Base-by-base conservation (phyloP, 2,888 invertebrate genomes). In the Choreutis nemorana region DNA sequence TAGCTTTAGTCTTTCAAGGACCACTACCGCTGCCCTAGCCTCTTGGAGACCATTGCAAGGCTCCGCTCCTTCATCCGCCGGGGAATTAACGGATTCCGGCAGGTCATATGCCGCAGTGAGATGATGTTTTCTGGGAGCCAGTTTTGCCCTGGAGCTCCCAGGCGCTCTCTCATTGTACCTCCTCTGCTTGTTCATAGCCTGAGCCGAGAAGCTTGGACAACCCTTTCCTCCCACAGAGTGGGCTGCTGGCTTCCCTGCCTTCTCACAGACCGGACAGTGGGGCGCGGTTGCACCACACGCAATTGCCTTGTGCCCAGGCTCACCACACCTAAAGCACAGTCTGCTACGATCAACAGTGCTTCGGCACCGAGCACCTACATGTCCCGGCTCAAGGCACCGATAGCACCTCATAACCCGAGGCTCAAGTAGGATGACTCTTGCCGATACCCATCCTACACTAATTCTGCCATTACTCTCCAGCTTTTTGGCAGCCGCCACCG, bases 21-120 rank as follows among this genome's bases (percentile, higher is more conserved):
- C 24, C 22, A 28, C 20, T 15, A 24, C 14, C 25, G 24, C 25
- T 30, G 25, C 24, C 23, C 22, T 27, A n/a, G n/a, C n/a, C n/a
- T n/a, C n/a, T n/a, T n/a, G n/a, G n/a, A n/a, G 18, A 7, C 18
- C 18, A 5, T 18, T 18, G 18, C n/a, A n/a, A n/a, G n/a, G n/a
- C n/a, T n/a, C n/a, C n/a, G n/a, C n/a, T n/a, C n/a, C n/a, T n/a
- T n/a, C n/a, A n/a, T n/a, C n/a, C n/a, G n/a, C n/a, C n/a, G n/a
- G n/a, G n/a, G n/a, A n/a, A n/a, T n/a, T n/a, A n/a, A n/a, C n/a
- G n/a, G n/a, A n/a, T n/a, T n/a, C n/a, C n/a, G n/a, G n/a, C n/a
- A n/a, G n/a, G n/a, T n/a, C n/a, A n/a, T n/a, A n/a, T n/a, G n/a
- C n/a, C n/a, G n/a, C n/a, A n/a, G n/a, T n/a, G n/a, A n/a, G n/a